Percentiles rank a stretch among this genome's conserved stretches.
phyloP scores from a whole-genome alignment of 2,797 vertebrate species.

The Xiphophorus birchmanni region DNA sequence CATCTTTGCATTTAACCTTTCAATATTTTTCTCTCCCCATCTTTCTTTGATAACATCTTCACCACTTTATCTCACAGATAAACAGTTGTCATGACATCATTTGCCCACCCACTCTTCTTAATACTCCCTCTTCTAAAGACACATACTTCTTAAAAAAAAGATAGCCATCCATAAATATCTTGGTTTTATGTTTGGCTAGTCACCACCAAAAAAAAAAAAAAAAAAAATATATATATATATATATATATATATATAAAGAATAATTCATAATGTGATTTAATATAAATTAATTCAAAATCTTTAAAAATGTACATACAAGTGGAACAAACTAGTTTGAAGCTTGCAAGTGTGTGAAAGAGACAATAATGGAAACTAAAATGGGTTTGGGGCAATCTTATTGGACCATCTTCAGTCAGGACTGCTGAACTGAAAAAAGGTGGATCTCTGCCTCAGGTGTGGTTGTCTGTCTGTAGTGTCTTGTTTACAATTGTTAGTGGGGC shows the following conservation, averaged over 20 bases:
- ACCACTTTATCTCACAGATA: slow-evolving; percentile 51
- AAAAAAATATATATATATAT: too few relatives aligned
- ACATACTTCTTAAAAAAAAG: slow-evolving; percentile 8
- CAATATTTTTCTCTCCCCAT: slow-evolving; percentile 14
- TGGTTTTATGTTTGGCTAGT: neutral
- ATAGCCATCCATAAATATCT: neutral
- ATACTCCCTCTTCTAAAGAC: slow-evolving; percentile 24
- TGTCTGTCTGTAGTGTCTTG: neutral
- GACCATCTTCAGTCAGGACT: neutral
- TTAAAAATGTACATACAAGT: neutral
- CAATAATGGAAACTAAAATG: neutral
- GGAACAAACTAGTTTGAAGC: neutral
- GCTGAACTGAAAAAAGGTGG: neutral
- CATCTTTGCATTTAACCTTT: slow-evolving; percentile 33
- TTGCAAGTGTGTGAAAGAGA: neutral
- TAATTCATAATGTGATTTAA: neutral
- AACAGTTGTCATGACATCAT: slow-evolving; percentile 59
- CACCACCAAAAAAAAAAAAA: slow-evolving; percentile 9
- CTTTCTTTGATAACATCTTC: slow-evolving; percentile 50
- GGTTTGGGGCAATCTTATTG: neutral
- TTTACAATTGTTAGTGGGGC: neutral
- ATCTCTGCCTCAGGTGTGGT: neutral
- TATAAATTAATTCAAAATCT: neutral
- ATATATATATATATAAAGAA: neutral
- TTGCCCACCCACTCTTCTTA: slow-evolving; percentile 43